Evolutionary conservation across 2,888 invertebrate species (phyloP).

Genomic region (Heliconius sara): DNA sequence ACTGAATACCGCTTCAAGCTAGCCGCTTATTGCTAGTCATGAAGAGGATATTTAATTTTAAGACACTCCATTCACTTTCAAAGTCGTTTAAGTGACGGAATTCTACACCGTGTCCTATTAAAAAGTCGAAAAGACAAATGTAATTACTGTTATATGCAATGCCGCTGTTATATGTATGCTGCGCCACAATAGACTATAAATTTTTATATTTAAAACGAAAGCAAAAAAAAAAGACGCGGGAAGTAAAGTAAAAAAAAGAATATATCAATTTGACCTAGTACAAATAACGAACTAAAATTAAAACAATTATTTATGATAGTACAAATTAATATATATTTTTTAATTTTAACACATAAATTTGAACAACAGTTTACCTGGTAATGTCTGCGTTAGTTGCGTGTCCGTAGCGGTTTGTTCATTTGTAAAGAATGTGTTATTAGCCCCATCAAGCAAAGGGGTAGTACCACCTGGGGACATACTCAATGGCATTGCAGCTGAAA

Average conservation of each 20-base stretch:
- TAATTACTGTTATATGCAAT: too few relatives aligned
- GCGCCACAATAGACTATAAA: too few relatives aligned
- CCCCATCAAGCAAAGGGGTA: constrained; percentile 75
- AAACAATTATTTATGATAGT: too few relatives aligned
- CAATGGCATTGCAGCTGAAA: constrained; percentile 78
- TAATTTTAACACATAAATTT: not conserved
- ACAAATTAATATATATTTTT: too few relatives aligned
- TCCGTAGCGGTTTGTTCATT: constrained; percentile 72
- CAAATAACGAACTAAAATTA: too few relatives aligned
- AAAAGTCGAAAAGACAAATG: too few relatives aligned
- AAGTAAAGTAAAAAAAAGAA: too few relatives aligned
- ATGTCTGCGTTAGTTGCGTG: constrained; percentile 72
- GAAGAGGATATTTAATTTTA: not conserved
- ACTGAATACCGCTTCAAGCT: not conserved
- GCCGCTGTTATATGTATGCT: too few relatives aligned
- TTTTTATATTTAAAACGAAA: too few relatives aligned
- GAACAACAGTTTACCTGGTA: constrained; percentile 62
- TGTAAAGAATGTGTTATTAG: constrained; percentile 73
- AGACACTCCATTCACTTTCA: too few relatives aligned
- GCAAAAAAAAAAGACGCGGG: too few relatives aligned
- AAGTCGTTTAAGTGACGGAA: not conserved
- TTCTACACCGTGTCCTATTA: not conserved
- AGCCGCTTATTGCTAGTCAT: not conserved
- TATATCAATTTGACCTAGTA: too few relatives aligned
- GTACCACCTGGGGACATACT: constrained; percentile 77